Evolutionary conservation across 2,113 vertebrate species (phyloP).

Genomic region (Anolis sagrei): DNA sequence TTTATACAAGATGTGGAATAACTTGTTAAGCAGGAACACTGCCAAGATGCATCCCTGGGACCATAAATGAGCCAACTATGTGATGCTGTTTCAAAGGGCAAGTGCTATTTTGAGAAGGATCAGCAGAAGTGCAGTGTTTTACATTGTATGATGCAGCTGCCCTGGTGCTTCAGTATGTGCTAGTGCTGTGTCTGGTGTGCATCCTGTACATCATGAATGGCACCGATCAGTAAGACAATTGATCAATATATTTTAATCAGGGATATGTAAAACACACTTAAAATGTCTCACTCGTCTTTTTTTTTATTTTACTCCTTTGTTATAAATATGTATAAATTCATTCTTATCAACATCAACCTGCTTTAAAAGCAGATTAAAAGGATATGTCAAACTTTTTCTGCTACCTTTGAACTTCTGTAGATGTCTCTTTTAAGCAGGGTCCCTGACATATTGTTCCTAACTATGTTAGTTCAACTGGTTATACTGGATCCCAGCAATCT

Average conservation of each 20-base stretch:
- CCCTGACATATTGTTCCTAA: not conserved
- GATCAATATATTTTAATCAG: not conserved
- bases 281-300: not conserved
- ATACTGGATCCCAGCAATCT: not conserved
- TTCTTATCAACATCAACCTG: too few relatives aligned
- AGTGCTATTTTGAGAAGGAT: conserved; percentile 23
- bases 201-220: not conserved
- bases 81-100: conserved; percentile 15
- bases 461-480: not conserved
- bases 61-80: conserved; percentile 15
- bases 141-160: not conserved
- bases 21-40: not conserved
- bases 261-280: not conserved
- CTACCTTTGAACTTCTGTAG: not conserved
- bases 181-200: not conserved
- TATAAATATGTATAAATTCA: too few relatives aligned
- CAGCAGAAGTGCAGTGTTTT: not conserved
- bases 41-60: conserved; percentile 10
- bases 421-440: not conserved
- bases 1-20: conserved; percentile 15
- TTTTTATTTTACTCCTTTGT: too few relatives aligned
- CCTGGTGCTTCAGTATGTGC: not conserved
- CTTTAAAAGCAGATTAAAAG: too few relatives aligned
- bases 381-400: not conserved
- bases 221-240: conserved; percentile 6